Conservation (phyloP, 2,113 vertebrate genomes). For the Menura novaehollandiae region DNA sequence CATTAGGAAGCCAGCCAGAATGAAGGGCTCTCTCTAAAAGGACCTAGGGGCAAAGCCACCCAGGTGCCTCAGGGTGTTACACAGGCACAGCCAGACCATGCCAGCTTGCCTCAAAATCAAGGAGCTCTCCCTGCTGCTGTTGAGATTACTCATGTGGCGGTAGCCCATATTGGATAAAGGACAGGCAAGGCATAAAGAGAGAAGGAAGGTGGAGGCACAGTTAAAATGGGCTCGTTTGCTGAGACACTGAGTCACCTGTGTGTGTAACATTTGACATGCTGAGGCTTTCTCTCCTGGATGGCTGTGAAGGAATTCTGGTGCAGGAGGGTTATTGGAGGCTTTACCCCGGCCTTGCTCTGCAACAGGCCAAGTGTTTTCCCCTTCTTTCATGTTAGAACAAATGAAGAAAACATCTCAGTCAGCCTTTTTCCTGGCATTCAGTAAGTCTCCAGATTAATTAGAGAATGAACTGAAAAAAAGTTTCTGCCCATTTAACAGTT, state of each 20-base stretch:
- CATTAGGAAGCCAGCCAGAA: not conserved
- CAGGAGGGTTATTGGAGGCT: conserved; percentile 70
- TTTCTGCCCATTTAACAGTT: not conserved
- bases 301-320: conserved; percentile 44
- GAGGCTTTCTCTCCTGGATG: conserved; percentile 71
- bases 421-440: not conserved
- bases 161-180: not conserved
- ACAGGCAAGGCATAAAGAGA: conserved; percentile 71
- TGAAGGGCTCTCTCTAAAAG: not conserved
- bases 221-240: conserved; percentile 66
- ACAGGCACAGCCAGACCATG: not conserved
- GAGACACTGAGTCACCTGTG: conserved; percentile 74
- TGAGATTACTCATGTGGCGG: not conserved
- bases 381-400: conserved; percentile 59
- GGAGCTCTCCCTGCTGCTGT: not conserved
- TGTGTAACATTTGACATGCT: conserved; percentile 28
- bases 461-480: not conserved
- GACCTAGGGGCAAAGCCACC: not conserved
- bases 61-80: not conserved
- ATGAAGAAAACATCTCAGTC: not conserved
- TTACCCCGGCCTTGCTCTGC: conserved; percentile 65
- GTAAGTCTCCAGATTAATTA: not conserved
- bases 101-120: not conserved
- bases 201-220: conserved; percentile 11
- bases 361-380: conserved; percentile 73